These are phyloP conservation scores for Drosophila tropicalis DNA, from an alignment of 1,140 invertebrate genomes.

Conservation along the genomic window DNA sequence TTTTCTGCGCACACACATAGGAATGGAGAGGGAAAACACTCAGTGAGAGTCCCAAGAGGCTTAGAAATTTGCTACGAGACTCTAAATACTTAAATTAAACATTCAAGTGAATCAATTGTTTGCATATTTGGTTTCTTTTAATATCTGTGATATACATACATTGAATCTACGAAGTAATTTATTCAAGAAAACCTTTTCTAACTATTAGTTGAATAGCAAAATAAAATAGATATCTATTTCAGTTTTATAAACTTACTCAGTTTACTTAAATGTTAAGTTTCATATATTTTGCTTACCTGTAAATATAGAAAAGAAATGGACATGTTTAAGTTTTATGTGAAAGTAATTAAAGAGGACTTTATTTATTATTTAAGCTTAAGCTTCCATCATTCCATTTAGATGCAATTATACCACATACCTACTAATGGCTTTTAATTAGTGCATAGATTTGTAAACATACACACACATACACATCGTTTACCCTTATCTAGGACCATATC, in stretches of 20 bases:
- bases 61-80: background rate
- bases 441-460: constrained; percentile 68
- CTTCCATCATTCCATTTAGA: constrained; percentile 43
- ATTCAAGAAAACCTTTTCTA: no score
- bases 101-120: background rate
- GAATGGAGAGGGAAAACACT: background rate
- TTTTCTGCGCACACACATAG: background rate
- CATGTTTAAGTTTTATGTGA: background rate
- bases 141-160: no score
- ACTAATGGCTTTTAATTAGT: constrained; percentile 80
- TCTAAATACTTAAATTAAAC: background rate
- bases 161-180: no score
- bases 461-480: constrained; percentile 28
- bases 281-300: constrained; percentile 17
- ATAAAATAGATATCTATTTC: background rate
- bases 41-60: background rate
- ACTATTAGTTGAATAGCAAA: no score
- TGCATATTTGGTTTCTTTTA: no score
- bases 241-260: background rate
- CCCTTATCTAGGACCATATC: constrained; percentile 57
- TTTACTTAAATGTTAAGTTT: background rate
- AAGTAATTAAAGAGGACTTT: constrained; percentile 33
- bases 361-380: constrained; percentile 5
- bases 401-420: constrained; percentile 61
- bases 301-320: constrained; percentile 11